These are phyloP conservation scores for Calcarius lapponicus DNA, from an alignment of 2,797 vertebrate genomes.

Conservation along the genomic window DNA sequence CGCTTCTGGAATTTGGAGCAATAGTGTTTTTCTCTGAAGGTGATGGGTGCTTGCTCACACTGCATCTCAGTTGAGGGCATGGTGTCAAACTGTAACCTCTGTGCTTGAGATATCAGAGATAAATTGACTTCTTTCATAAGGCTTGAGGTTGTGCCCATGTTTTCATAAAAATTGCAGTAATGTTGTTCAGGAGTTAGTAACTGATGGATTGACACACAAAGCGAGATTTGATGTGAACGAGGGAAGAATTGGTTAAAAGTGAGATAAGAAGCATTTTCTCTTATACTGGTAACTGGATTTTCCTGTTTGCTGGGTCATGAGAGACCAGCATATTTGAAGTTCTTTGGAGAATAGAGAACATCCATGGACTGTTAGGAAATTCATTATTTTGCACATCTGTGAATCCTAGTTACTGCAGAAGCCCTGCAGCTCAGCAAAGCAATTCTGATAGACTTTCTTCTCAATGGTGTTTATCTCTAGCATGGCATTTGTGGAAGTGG, in stretches of 20 bases:
- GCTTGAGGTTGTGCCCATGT: background rate
- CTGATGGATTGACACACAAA: background rate
- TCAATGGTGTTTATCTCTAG: background rate
- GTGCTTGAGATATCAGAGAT: background rate
- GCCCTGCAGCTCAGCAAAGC: rapidly evolving
- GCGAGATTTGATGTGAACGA: background rate
- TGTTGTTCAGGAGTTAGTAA: background rate
- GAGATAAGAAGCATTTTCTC: background rate
- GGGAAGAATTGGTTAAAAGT: background rate
- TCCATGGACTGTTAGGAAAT: background rate
- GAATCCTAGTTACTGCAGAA: background rate
- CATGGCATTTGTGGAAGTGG: rapidly evolving
- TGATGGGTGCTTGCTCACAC: background rate
- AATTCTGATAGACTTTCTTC: background rate
- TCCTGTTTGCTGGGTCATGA: background rate
- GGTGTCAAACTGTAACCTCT: background rate
- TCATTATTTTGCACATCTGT: background rate
- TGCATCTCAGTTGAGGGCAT: background rate
- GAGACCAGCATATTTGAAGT: background rate
- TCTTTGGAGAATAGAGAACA: background rate
- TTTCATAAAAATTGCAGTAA: background rate
- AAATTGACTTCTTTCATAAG: background rate
- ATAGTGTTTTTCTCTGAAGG: background rate
- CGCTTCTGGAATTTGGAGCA: background rate
- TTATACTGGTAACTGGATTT: background rate